phyloP scores from a whole-genome alignment of 2,888 invertebrate species.

The Lasiommata megera region DNA sequence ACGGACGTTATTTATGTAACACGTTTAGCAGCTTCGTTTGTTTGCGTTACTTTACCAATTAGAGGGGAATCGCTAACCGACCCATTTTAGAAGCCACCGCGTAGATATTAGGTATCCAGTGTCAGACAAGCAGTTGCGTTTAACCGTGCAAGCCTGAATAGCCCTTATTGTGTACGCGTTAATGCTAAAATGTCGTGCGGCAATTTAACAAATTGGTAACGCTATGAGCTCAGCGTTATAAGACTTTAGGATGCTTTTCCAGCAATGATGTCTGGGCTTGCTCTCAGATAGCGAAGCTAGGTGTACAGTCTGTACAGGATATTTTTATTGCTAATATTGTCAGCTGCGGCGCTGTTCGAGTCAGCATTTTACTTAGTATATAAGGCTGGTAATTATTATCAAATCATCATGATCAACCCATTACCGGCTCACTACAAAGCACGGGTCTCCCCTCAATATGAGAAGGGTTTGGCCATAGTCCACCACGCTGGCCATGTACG shows the following conservation, averaged over 20 bases:
- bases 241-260: background rate
- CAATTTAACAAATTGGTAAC: constrained; percentile 4
- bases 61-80: constrained; percentile 50
- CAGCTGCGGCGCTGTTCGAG: no score
- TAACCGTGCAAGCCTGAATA: constrained; percentile 17
- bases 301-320: no score
- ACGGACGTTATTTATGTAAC: constrained; percentile 11
- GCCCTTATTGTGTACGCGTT: constrained; percentile 16
- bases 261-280: background rate
- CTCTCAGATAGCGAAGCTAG: no score
- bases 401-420: no score
- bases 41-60: constrained; percentile 37
- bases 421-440: no score
- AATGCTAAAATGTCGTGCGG: constrained; percentile 16
- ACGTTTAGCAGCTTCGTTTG: constrained; percentile 22
- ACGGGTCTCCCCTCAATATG: no score
- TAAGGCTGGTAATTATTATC: no score
- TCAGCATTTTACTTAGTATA: no score
- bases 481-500: no score
- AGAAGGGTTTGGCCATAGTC: no score
- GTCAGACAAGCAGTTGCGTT: no score
- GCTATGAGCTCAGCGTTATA: constrained; percentile 6
- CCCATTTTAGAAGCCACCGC: constrained; percentile 40
- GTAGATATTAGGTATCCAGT: constrained; percentile 9
- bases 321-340: no score